Base-by-base conservation (phyloP, 1,140 invertebrate species). In the Spodoptera frugiperda region DNA sequence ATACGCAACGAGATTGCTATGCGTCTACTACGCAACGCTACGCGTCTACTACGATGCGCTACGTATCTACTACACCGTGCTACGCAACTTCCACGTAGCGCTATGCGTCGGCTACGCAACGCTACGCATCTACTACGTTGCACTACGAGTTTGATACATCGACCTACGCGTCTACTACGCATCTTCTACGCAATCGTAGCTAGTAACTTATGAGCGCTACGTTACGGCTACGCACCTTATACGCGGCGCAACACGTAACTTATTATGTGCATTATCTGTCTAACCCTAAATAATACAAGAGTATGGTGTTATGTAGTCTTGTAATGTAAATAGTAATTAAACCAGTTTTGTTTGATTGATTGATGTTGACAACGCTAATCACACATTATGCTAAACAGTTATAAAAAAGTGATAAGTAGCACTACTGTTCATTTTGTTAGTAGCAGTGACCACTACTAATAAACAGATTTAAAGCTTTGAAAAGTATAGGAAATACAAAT, bases 401-500 rank as follows among this genome's bases (percentile, higher is more conserved):
- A 39, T 39, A 39, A 39, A 39, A 39, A 4, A 39, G 2, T 9
- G 25, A 57, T 61, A 11, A 30, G 9, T 44, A n/a, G 8, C 25
- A 8, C 9, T 8, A 21, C 33, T 61, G 44, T 15, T 61, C n/a
- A 44, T 15, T 39, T 61, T 44, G n/a, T 44, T 17, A 44, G 11
- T 55, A 57, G 11, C 14, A 57, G 21, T 57, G 19, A 57, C n/a
- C n/a, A n/a, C 21, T 25, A 14, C 33, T 44, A 61, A 44, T 44
- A 17, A n/a, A 61, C 39, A 44, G 9, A 17, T 30, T 44, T 15
- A 17, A 61, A 17, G 57, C 17, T 8, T 3, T 61, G n/a, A n/a
- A 39, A 10, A 61, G 61, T 48, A 65, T 65, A n/a, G 19, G 0
- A 48, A 48, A 9, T 63, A 63, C 11, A 63, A 63, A 46, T 49